These are phyloP conservation scores for Drosophila eohydei DNA, from an alignment of 2,888 invertebrate species.

Conservation along the genomic window DNA sequence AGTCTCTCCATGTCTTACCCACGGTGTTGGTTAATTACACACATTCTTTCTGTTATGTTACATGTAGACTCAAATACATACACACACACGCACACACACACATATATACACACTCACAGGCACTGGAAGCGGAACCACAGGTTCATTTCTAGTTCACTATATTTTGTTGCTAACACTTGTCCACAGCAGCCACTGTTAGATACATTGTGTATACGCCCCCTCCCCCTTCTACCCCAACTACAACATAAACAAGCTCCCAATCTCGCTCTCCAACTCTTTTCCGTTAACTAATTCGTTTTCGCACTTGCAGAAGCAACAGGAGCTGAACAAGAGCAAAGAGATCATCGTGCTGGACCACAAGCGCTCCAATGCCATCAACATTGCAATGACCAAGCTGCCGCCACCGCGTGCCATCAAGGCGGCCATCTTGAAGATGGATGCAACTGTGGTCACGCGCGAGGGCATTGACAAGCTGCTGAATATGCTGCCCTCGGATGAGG, in stretches of 20 bases:
- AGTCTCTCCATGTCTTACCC: slow-evolving; percentile 38
- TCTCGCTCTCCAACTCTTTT: slow-evolving; percentile 10
- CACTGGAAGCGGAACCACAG: slow-evolving; percentile 2
- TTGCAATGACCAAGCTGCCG: slow-evolving; percentile 99
- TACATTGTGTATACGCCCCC: slow-evolving; percentile 18
- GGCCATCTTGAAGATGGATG: slow-evolving; percentile 99
- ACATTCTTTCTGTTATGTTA: neutral
- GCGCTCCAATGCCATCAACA: slow-evolving; percentile 99
- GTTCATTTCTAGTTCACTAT: slow-evolving; percentile 15
- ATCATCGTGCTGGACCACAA: slow-evolving; percentile 98
- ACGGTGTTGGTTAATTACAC: slow-evolving; percentile 69
- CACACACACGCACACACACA: slow-evolving; percentile 2
- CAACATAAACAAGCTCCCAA: slow-evolving; percentile 7
- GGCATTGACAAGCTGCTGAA: slow-evolving; percentile 98
- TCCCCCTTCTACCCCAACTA: slow-evolving; percentile 8
- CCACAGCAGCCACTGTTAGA: slow-evolving; percentile 10
- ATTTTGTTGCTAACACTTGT: slow-evolving; percentile 18
- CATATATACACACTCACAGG: neutral
- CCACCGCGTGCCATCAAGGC: slow-evolving; percentile 99
- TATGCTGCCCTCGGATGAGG: slow-evolving; percentile 99
- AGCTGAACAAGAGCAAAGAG: slow-evolving; percentile 94
- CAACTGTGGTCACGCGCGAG: slow-evolving; percentile 98
- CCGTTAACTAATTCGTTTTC: slow-evolving; percentile 2
- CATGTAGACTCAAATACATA: neutral
- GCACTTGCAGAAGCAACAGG: slow-evolving; percentile 90